Conservation (phyloP, 2,888 invertebrate genomes). For the Dasysyrphus albostriatus region DNA sequence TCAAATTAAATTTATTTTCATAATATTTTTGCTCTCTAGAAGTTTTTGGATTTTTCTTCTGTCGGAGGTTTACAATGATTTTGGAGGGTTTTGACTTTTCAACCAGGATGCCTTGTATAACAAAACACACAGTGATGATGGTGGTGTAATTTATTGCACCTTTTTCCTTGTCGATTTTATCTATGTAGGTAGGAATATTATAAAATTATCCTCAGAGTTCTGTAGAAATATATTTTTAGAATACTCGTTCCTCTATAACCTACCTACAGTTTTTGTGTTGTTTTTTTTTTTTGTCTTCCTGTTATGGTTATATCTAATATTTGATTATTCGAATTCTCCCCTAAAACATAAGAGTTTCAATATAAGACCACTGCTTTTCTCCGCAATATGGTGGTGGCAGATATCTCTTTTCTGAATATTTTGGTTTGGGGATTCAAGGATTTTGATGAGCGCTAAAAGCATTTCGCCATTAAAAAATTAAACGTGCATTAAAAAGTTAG, state of each 20-base stretch:
- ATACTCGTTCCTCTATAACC: background rate
- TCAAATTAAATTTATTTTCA: slow-evolving; percentile 72
- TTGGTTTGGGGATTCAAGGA: slow-evolving; percentile 20
- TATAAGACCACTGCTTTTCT: background rate
- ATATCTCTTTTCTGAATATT: slow-evolving; percentile 3
- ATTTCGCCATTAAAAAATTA: slow-evolving; percentile 78
- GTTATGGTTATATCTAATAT: slow-evolving; percentile 12
- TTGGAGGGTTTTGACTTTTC: background rate
- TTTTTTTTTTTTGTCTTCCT: background rate
- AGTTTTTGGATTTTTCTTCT: background rate
- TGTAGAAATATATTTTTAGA: slow-evolving; percentile 53
- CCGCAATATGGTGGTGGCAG: background rate
- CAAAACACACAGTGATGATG: slow-evolving; percentile 9
- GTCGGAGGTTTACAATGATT: background rate
- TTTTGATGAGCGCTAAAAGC: slow-evolving; percentile 75
- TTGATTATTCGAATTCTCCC: slow-evolving; percentile 42
- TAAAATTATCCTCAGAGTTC: slow-evolving; percentile 55
- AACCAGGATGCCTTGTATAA: slow-evolving; percentile 36
- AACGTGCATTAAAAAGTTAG: slow-evolving; percentile 78
- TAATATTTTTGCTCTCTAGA: slow-evolving; percentile 58
- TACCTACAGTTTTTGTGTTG: background rate
- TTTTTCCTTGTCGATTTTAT: slow-evolving; percentile 12
- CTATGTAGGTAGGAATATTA: too few relatives aligned
- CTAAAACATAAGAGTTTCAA: background rate
- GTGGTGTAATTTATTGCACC: slow-evolving; percentile 70